Evolutionary conservation across 2,888 invertebrate species (phyloP).

Genomic region (Andrena trimmerana): DNA sequence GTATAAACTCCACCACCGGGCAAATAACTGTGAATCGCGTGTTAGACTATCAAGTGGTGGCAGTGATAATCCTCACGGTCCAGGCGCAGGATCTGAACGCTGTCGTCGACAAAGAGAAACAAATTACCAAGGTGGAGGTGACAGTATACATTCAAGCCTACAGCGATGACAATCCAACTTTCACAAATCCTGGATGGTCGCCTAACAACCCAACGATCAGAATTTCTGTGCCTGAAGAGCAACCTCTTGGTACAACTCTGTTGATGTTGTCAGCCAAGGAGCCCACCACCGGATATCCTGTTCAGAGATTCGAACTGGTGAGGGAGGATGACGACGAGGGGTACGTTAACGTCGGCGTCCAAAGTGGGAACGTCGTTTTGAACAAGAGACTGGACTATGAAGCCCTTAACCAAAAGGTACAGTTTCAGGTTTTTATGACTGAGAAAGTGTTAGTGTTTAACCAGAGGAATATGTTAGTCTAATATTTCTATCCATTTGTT

Average conservation of each 20-base stretch:
- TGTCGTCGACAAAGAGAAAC: slow-evolving; percentile 88
- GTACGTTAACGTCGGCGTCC: slow-evolving; percentile 86
- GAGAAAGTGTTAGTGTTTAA: neutral
- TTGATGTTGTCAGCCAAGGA: slow-evolving; percentile 90
- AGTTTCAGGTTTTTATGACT: slow-evolving; percentile 76
- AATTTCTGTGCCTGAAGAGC: slow-evolving; percentile 91
- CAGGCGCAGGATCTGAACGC: slow-evolving; percentile 91
- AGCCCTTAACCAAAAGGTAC: slow-evolving; percentile 88
- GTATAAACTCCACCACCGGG: slow-evolving; percentile 90
- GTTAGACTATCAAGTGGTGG: slow-evolving; percentile 90
- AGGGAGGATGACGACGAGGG: slow-evolving; percentile 80
- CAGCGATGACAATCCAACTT: slow-evolving; percentile 91
- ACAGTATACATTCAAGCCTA: slow-evolving; percentile 92
- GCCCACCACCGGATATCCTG: slow-evolving; percentile 88
- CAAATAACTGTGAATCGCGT: slow-evolving; percentile 89
- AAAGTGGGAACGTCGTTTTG: slow-evolving; percentile 91
- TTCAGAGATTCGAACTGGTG: slow-evolving; percentile 86
- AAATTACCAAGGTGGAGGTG: slow-evolving; percentile 89
- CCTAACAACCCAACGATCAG: slow-evolving; percentile 89
- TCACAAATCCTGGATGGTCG: slow-evolving; percentile 91
- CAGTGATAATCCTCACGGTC: slow-evolving; percentile 91
- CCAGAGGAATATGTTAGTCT: neutral
- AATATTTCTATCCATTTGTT: neutral
- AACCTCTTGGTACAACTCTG: slow-evolving; percentile 90
- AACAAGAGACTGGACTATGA: slow-evolving; percentile 93